Evolutionary conservation across 2,888 invertebrate genomes (phyloP).

Genomic region (Vandiemenella viatica): DNA sequence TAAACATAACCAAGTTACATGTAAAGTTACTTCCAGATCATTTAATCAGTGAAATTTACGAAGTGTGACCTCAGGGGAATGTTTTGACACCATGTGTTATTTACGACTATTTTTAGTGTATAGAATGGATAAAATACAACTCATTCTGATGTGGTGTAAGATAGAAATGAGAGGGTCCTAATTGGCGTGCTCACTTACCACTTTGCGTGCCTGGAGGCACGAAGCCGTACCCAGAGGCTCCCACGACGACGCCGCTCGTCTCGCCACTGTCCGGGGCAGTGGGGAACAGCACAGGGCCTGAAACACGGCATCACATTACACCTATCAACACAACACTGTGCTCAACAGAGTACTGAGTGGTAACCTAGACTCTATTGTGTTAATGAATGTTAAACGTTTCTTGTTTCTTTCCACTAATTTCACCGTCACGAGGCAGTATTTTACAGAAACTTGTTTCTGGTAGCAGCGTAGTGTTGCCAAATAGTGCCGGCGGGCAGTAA

Average conservation of each 20-base stretch:
- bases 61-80: neutral
- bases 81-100: too few relatives aligned
- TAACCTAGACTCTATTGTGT: too few relatives aligned
- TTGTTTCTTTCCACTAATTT: too few relatives aligned
- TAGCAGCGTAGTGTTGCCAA: too few relatives aligned
- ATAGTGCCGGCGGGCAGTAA: too few relatives aligned
- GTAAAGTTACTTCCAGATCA: neutral
- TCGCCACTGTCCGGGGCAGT: conserved; percentile 47
- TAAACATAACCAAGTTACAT: too few relatives aligned
- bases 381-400: too few relatives aligned
- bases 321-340: too few relatives aligned
- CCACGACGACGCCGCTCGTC: conserved; percentile 65
- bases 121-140: neutral
- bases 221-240: conserved; percentile 74
- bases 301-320: too few relatives aligned
- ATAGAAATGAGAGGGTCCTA: neutral
- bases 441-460: too few relatives aligned
- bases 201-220: conserved; percentile 43
- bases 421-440: too few relatives aligned
- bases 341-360: too few relatives aligned
- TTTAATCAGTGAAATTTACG: neutral
- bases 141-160: neutral
- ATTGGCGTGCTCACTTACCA: neutral
- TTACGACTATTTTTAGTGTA: neutral
- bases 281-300: conserved; percentile 71